Base-by-base conservation (phyloP, 2,888 invertebrate genomes). In the Germaria angustata region DNA sequence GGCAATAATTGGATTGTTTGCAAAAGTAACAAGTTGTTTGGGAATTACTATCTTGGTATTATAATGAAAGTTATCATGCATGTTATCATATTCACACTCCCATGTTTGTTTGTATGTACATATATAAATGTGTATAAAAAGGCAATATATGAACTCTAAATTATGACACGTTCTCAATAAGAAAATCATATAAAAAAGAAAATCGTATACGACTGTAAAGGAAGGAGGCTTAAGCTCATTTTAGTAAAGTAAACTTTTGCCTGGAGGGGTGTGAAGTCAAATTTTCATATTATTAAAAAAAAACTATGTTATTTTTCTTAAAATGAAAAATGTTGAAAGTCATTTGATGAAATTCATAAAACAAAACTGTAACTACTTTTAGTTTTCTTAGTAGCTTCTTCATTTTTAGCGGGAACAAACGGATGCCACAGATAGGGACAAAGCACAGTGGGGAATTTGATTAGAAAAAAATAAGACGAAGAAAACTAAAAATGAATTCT, bases 141-240 rank as follows among this genome's bases (percentile, higher is more conserved):
- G 22, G 39, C 55, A 63, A 59, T 22, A 77, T 68, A 72, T 68
- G 53, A 55, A 77, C 72, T 68, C 63, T 77, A 72, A 77, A 68
- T 72, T 44, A 63, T 72, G 44, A 24, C 81, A 81, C 81, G 81
- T 77, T 65, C 55, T 11, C 61, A 77, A 81, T 73, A 77, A 77
- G 34, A 61, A 46, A 59, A 17, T 59, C 32, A 63, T 22, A 44
- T 15, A 55, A 8, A 55, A 39, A 20, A 6, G 44, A 20, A 20
- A 57, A 22, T 15, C 15, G 24, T 20, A 9, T 28, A 15, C 2
- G 34, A 55, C 13, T 36, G n/a, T 15, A 41, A 2, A 22, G 57
- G 7, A 39, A 20, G 59, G 59, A n/a, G 13, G 6, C 2, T n/a
- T 5, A 59, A 59, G 7, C 13, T 34, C 11, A 20, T 57, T 11